Base-by-base conservation (phyloP, 2,888 invertebrate genomes). In the Drosophila mettleri region DNA sequence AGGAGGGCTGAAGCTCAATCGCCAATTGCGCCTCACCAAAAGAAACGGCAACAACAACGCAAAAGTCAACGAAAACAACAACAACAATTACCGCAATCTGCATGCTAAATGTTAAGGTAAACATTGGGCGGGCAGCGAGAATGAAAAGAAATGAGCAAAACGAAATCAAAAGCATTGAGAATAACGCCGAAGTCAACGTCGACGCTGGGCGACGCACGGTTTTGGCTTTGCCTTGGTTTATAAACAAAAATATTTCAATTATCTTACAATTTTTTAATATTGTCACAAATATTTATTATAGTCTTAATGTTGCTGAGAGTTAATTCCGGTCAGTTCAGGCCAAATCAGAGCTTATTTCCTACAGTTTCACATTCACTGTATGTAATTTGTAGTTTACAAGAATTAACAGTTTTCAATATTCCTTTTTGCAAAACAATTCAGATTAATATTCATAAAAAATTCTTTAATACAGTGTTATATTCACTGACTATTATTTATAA, bases 41-140 rank as follows among this genome's bases (percentile, higher is more conserved):
- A 45, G 38, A 57, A 60, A 39, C 22, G n/a, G 31, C 36, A 29
- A 51, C 29, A 49, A 41, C 18, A 60, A 49, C 33, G 0, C 38
- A 68, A 38, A 55, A 68, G 20, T 20, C 16, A 58, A 36, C 20
- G n/a, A n/a, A n/a, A n/a, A 41, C 38, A 34, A 39, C 38, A 69
- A 59, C 29, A 63, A 64, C 38, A 61, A 61, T 52, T 38, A 45
- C 64, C 58, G 62, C 57, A 69, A 65, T 65, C 54, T 66, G 70
- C 61, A 53, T 39, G 59, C 52, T 74, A 78, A 77, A 62, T 63
- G 59, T 62, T 57, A 78, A 43, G 64, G 64, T 67, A 77, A 79
- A 74, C 71, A 77, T 53, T 54, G 24, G 27, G 29, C 39, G 31
- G 18, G 34, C 14, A 53, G 22, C 22, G 41, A 33, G 4, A 12